Evolutionary conservation across 2,888 invertebrate genomes (phyloP).

Genomic region (Pseudoips prasinana): DNA sequence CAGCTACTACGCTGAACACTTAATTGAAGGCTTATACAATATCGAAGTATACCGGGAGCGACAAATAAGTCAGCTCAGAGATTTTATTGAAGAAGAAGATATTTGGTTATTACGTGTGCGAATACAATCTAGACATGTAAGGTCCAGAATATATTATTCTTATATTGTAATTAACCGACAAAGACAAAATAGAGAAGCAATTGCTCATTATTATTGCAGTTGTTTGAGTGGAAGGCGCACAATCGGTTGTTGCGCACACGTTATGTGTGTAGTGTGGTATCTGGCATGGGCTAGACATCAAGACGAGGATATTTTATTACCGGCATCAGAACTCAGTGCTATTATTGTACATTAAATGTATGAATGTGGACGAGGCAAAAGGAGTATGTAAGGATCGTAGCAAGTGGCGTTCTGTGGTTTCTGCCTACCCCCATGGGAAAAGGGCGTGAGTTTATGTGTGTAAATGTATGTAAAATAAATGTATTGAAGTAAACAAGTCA

Average conservation of each 20-base stretch:
- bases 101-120: slow-evolving; percentile 1
- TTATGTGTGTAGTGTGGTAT: slow-evolving; percentile 1
- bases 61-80: slow-evolving; percentile 1
- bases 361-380: background rate
- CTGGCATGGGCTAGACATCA: slow-evolving; percentile 1
- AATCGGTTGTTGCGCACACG: slow-evolving; percentile 3
- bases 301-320: background rate
- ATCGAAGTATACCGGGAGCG: slow-evolving; percentile 9
- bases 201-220: slow-evolving; percentile 2
- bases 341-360: too few species aligned
- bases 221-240: slow-evolving; percentile 3
- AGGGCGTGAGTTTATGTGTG: too few species aligned
- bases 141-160: slow-evolving; percentile 3
- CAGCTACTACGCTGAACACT: slow-evolving; percentile 8
- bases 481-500: background rate
- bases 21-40: slow-evolving; percentile 3
- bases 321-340: too few species aligned
- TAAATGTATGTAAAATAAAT: too few species aligned
- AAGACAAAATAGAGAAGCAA: background rate
- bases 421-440: too few species aligned
- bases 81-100: slow-evolving; percentile 2
- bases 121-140: slow-evolving; percentile 4
- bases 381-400: background rate
- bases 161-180: slow-evolving; percentile 1
- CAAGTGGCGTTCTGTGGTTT: background rate